phyloP scores from a whole-genome alignment of 2,888 invertebrate genomes.

The Ormyrus nitidulus region DNA sequence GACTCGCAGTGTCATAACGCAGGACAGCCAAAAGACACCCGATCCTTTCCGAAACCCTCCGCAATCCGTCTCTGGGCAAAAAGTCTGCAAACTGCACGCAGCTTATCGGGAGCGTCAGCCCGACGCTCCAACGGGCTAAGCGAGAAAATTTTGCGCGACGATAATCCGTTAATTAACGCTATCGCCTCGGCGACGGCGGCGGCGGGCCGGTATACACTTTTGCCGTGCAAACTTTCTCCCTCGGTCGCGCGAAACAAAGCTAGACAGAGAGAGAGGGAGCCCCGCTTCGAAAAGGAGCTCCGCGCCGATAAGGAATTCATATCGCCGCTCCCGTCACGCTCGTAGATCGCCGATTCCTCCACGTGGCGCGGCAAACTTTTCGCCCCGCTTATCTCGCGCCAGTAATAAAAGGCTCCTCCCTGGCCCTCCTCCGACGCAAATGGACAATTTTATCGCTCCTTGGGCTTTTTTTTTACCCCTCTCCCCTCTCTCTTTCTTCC shows the following conservation, averaged over 20 bases:
- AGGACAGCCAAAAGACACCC: too few relatives aligned
- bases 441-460: conserved; percentile 48
- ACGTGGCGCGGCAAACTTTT: conserved; percentile 53
- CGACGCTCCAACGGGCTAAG: too few relatives aligned
- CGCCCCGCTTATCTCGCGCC: conserved; percentile 47
- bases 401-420: conserved; percentile 20
- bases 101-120: too few relatives aligned
- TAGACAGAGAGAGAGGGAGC: conserved; percentile 18
- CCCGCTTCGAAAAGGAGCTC: not conserved
- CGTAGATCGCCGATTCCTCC: conserved; percentile 53
- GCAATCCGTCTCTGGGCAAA: too few relatives aligned
- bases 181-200: conserved; percentile 9
- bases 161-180: conserved; percentile 54
- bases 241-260: conserved; percentile 37
- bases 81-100: too few relatives aligned
- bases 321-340: conserved; percentile 54
- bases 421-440: conserved; percentile 5
- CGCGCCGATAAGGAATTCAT: conserved; percentile 53
- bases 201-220: too few relatives aligned
- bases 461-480: not conserved
- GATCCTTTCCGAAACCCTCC: too few relatives aligned
- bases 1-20: too few relatives aligned
- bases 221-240: conserved; percentile 32
- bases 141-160: conserved; percentile 4
- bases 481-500: not conserved